Conservation (phyloP, 2,113 vertebrate genomes). For the Trematocara stigmaticum region DNA sequence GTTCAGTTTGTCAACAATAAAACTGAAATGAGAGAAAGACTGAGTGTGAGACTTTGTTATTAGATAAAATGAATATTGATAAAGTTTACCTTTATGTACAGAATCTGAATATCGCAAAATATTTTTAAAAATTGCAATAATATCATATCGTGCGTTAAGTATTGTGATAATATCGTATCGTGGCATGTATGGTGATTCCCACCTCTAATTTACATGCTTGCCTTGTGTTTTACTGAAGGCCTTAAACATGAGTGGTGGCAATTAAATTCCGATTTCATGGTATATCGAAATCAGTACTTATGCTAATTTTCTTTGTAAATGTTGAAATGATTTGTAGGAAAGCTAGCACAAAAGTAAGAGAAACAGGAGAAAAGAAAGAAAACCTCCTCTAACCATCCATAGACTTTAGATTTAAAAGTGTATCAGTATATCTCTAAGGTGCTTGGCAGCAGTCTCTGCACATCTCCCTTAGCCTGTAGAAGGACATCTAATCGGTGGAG, state of each 20-base stretch:
- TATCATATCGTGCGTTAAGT: too few species aligned
- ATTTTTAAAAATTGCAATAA: too few species aligned
- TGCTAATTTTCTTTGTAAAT: neutral
- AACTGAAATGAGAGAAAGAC: too few species aligned
- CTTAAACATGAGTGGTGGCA: neutral
- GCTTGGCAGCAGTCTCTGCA: slow-evolving; percentile 22
- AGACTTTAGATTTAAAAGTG: neutral
- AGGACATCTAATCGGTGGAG: slow-evolving; percentile 62
- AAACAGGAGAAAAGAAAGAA: neutral
- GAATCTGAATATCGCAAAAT: too few species aligned
- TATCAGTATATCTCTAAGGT: slow-evolving; percentile 4
- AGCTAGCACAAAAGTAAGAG: neutral
- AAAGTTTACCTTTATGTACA: too few species aligned
- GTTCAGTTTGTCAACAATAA: too few species aligned
- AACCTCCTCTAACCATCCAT: neutral
- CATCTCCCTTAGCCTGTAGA: slow-evolving; percentile 28
- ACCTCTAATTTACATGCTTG: neutral
- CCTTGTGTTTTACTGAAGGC: neutral
- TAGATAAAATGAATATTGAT: too few species aligned
- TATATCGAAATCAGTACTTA: neutral
- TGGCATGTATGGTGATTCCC: too few species aligned
- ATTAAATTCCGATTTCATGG: neutral
- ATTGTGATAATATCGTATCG: too few species aligned
- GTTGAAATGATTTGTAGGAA: neutral
- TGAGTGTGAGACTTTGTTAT: too few species aligned